Evolutionary conservation across 2,797 vertebrate species (phyloP).

Genomic region (Pseudochaenichthys georgianus): DNA sequence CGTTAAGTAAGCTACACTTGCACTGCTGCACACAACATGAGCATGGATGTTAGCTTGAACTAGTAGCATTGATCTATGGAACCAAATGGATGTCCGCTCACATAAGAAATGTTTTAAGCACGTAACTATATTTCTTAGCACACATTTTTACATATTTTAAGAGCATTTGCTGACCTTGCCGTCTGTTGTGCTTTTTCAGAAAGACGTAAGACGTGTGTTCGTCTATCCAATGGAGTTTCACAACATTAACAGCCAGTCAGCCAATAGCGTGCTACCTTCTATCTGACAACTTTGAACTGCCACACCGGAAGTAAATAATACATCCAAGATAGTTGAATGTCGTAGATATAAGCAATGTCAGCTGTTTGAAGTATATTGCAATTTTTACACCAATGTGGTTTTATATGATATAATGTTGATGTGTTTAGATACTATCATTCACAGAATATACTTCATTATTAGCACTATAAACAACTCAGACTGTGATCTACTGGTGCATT

Average conservation of each 20-base stretch:
- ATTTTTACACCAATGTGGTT: not conserved
- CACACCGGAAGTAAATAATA: conserved; percentile 56
- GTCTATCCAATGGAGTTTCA: conserved; percentile 75
- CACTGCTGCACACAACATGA: conserved; percentile 13
- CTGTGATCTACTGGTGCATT: fast-evolving
- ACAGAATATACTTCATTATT: not conserved
- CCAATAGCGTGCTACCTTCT: conserved; percentile 66
- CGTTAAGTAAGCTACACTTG: not conserved
- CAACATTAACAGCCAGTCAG: conserved; percentile 40
- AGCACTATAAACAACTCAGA: not conserved
- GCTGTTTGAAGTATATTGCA: fast-evolving
- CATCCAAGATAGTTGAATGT: conserved; percentile 3
- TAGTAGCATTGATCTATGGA: not conserved
- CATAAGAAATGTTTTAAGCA: fast-evolving
- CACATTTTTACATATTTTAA: not conserved
- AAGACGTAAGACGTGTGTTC: conserved; percentile 53
- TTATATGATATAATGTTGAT: not conserved
- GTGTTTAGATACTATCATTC: not conserved
- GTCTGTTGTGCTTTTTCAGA: conserved; percentile 50
- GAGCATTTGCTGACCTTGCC: conserved; percentile 83
- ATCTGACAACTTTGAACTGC: conserved; percentile 39
- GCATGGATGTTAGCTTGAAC: not conserved
- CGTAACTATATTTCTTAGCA: fast-evolving
- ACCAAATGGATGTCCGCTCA: not conserved
- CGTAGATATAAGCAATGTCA: not conserved